These are phyloP conservation scores for Ceratothoa steindachneri DNA, from an alignment of 2,888 invertebrate genomes.

Conservation along the genomic window DNA sequence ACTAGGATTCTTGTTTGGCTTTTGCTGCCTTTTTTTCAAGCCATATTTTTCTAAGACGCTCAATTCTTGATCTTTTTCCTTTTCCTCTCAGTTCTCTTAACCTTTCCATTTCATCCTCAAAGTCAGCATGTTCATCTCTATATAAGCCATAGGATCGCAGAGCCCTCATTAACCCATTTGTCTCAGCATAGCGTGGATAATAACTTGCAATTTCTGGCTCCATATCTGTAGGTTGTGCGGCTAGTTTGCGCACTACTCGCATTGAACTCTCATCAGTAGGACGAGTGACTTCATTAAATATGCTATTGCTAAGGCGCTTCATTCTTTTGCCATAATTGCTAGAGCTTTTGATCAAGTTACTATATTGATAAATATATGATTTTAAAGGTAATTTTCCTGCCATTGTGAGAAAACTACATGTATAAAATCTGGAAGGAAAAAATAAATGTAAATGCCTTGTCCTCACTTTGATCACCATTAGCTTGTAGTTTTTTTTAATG, in stretches of 20 bases:
- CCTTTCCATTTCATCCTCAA: conserved; percentile 78
- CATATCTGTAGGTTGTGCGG: conserved; percentile 69
- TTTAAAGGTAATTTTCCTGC: conserved; percentile 26
- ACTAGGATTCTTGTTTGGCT: too few relatives aligned
- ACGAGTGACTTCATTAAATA: conserved; percentile 80
- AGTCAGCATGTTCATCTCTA: conserved; percentile 79
- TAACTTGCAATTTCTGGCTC: conserved; percentile 70
- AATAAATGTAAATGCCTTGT: too few relatives aligned
- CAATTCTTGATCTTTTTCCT: too few relatives aligned
- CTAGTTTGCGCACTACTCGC: conserved; percentile 68
- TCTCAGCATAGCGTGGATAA: conserved; percentile 80
- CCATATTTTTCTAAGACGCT: too few relatives aligned
- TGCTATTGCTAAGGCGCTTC: conserved; percentile 77
- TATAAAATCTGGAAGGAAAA: background rate
- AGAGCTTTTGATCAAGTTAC: conserved; percentile 64
- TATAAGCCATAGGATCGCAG: conserved; percentile 58
- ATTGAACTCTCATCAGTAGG: conserved; percentile 60
- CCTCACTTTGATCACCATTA: too few relatives aligned
- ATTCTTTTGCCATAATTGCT: conserved; percentile 80
- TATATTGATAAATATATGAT: conserved; percentile 59
- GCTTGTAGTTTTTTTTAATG: too few relatives aligned
- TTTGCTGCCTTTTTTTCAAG: too few relatives aligned
- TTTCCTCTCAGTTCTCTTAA: conserved; percentile 73
- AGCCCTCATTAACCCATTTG: conserved; percentile 66
- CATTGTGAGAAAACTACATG: background rate